Conservation (phyloP, 2,888 invertebrate genomes). For the Gari tellinella region DNA sequence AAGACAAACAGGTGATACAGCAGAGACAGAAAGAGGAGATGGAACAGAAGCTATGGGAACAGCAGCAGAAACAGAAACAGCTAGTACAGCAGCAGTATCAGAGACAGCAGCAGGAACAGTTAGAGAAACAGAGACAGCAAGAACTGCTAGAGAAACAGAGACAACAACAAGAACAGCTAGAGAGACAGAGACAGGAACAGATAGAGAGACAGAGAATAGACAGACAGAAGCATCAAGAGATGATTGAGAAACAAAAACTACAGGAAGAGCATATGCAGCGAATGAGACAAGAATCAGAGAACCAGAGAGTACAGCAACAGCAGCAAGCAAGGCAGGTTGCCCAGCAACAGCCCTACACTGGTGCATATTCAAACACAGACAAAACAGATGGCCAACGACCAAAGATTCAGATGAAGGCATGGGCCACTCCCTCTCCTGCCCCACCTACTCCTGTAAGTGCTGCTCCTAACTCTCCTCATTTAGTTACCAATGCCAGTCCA, state of each 20-base stretch:
- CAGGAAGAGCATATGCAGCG: slow-evolving; percentile 3
- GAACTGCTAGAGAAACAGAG: slow-evolving; percentile 12
- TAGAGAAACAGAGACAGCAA: not conserved
- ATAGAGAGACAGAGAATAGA: not conserved
- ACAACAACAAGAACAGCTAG: slow-evolving; percentile 10
- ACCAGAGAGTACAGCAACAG: slow-evolving; percentile 15
- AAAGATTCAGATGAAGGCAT: slow-evolving; percentile 69
- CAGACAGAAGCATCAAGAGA: not conserved
- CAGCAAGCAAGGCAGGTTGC: not conserved
- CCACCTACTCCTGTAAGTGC: slow-evolving; percentile 56
- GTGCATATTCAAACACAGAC: slow-evolving; percentile 1
- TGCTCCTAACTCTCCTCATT: slow-evolving; percentile 16
- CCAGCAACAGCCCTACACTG: not conserved
- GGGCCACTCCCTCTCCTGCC: slow-evolving; percentile 72
- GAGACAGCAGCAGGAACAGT: slow-evolving; percentile 30
- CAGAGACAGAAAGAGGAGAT: slow-evolving; percentile 46
- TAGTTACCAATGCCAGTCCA: slow-evolving; percentile 59
- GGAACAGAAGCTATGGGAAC: slow-evolving; percentile 38
- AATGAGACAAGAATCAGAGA: not conserved
- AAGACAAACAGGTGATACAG: slow-evolving; percentile 25
- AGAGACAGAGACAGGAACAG: not conserved
- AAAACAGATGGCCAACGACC: slow-evolving; percentile 58
- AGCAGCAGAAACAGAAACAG: slow-evolving; percentile 48
- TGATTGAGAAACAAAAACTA: not conserved
- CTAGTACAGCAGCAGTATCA: slow-evolving; percentile 53